Evolutionary conservation across 2,113 vertebrate genomes (phyloP), one percentile per base, ranked within the genome.

Genomic region (Centropus unirufus): DNA sequence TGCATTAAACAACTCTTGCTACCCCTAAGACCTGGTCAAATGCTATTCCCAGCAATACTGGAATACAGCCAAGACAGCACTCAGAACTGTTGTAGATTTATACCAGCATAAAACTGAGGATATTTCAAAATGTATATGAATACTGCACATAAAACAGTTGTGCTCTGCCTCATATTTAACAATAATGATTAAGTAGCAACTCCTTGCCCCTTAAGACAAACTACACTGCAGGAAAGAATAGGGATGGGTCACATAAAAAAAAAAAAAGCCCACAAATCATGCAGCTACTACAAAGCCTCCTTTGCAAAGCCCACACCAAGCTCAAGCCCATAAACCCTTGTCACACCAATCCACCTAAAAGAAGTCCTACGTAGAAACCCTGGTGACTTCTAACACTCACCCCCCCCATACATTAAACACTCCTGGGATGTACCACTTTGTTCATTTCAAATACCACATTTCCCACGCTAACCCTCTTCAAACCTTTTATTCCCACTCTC

Each of bases 221-320:
- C 11, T 3, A 6, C 36, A 75, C 29, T 17, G 54, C 44, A 20
- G 90, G 74, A 93, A 95, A 96, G 73, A 92, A 85, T 18, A 46
- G 73, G 67, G 62, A 97, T 47, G 73, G 58, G 69, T 62, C 49
- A 14, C 5, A n/a, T 92, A 80, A 89, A 85, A 61, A 66, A 55
- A 89, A 95, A 88, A 95, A 7, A 36, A 36, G 36, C 36, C 36
- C 20, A 24, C 66, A 92, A 92, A 95, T 63, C 4, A 39, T 17
- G 83, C 83, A 88, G 87, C 80, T 40, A 88, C 59, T 51, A 92
- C 82, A 96, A 96, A 94, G 80, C 68, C 81, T 47, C 70, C 20
- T 77, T 70, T 47, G 61, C 90, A 96, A 90, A 96, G 93, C 59
- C 66, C 92, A 97, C 42, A 58, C 22, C 40, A 74, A 36, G 36